Evolutionary conservation across 2,113 vertebrate genomes (phyloP), one percentile per base, ranked within the genome.

Genomic region (Irena cyanogastra): DNA sequence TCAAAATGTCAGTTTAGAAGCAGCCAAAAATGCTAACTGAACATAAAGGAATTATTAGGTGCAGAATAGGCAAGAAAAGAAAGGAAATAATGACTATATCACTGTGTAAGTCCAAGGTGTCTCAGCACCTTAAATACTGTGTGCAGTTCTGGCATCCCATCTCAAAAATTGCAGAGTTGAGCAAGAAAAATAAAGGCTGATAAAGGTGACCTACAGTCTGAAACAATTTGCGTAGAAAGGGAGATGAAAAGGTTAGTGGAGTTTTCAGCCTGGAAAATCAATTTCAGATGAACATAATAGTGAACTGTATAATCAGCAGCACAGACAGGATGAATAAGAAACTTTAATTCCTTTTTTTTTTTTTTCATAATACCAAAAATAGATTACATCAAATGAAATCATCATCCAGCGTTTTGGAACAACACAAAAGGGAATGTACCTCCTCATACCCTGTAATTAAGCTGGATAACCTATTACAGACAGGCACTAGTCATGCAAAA

Each of bases 181-280:
- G 57, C 3, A 35, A 76, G 44, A 82, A 72, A 72, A 83, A 33
- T 41, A 23, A 77, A 93, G 61, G 44, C 24, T 85, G 28, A 70
- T 87, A 68, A 94, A 82, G 65, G 27, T 42, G 14, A 76, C 52
- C 24, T 72, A 49, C 24, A 56, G 8, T 35, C 41, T 90, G 49
- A 65, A 83, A 65, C 17, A 76, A 57, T 77, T 80, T 57, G 37
- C 33, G 53, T 42, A n/a, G 13, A 94, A 74, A 89, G 27, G 35
- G 37, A 19, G 11, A 61, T 65, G 86, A 76, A 88, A 91, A 80
- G n/a, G 45, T 69, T 83, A 80, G 64, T 78, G 66, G 66, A 61
- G 41, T 83, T 83, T 72, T 94, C 89, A 86, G n/a, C 76, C 66
- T 90, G 45, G 30, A 88, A 94, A 92, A 83, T 26, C 33, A 92